Base-by-base conservation (phyloP, 2,113 vertebrate species). In the Cercopithecus mona region DNA sequence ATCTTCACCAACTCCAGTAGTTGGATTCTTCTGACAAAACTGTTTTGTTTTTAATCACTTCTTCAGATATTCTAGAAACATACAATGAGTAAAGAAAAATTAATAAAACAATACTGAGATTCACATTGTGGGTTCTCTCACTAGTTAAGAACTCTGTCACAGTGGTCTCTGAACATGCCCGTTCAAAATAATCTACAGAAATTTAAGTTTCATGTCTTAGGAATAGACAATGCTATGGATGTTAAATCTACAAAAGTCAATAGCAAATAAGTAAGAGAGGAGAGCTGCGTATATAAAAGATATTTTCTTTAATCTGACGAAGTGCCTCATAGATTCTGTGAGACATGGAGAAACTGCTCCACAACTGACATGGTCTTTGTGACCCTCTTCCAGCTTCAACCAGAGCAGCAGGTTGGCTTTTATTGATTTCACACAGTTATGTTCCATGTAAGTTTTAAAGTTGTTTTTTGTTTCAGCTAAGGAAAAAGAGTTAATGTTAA, bases 241-340 rank as follows among this genome's bases (percentile, higher is more conserved):
- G 22, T 6, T 20, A 35, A 12, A 35, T 20, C 16, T 18, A 16
- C 16, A 68, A 9, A 22, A 5, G 11, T 35, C 70, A 38, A 14
- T 0, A 52, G 68, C 43, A 32, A 52, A 72, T 10, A 22, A 48
- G 22, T 68, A 68, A n/a, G n/a, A 55, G 2, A 27, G 23, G n/a
- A 55, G 1, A 27, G 30, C 30, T 1, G 14, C 30, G 2, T 0
- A 1, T 22, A 2, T 4, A 8, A 38, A 40, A 30, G 23, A 27
- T 5, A 20, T 35, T 25, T 40, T 35, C 57, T 40, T 32, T 1
- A 45, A 2, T 61, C 1, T 55, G 64, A 52, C 11, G 59, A 80
- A 78, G 43, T 30, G 6, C 8, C 43, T 43, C 11, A 10, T 1
- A 5, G 13, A 48, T 61, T 23, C 80, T 27, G 6, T 17, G 8